Evolutionary conservation across 2,888 invertebrate species (phyloP).

Genomic region (Punctoribates punctum): DNA sequence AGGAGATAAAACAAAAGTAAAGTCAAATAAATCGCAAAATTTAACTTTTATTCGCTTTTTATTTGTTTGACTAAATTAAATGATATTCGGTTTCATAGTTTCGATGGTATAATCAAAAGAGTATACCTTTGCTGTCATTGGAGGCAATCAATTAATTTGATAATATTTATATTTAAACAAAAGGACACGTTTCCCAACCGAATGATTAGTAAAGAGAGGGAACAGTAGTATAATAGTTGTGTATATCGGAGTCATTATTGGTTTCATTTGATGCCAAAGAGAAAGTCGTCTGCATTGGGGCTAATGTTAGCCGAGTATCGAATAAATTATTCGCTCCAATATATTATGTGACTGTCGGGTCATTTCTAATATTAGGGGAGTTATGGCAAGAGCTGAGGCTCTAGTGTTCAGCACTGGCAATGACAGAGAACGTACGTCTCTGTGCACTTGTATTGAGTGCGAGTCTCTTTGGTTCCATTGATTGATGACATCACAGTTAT

Average conservation of each 20-base stretch:
- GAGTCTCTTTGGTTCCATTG: conserved; percentile 26
- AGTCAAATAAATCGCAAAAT: conserved; percentile 2
- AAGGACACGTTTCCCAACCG: background rate
- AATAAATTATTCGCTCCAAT: conserved; percentile 26
- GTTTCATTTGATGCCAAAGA: background rate
- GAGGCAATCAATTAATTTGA: conserved; percentile 15
- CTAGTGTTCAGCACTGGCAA: conserved; percentile 10
- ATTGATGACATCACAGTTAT: conserved; percentile 26
- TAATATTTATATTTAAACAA: conserved; percentile 22
- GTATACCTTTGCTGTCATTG: too few species aligned
- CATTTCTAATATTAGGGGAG: conserved; percentile 25
- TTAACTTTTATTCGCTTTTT: background rate
- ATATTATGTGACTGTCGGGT: conserved; percentile 27
- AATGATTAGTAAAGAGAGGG: background rate
- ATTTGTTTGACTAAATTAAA: background rate
- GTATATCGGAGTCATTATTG: conserved; percentile 27
- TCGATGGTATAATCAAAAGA: background rate
- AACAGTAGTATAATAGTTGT: background rate
- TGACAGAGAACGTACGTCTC: conserved; percentile 33
- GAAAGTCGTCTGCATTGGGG: background rate
- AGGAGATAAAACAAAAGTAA: background rate
- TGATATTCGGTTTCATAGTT: background rate
- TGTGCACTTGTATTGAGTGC: conserved; percentile 14
- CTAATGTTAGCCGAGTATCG: conserved; percentile 24
- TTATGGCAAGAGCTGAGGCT: background rate